Percentiles rank a stretch among this genome's conserved stretches.
These are phyloP conservation scores for Luscinia luscinia DNA, from an alignment of 2,797 vertebrate species.

Conservation along the genomic window DNA sequence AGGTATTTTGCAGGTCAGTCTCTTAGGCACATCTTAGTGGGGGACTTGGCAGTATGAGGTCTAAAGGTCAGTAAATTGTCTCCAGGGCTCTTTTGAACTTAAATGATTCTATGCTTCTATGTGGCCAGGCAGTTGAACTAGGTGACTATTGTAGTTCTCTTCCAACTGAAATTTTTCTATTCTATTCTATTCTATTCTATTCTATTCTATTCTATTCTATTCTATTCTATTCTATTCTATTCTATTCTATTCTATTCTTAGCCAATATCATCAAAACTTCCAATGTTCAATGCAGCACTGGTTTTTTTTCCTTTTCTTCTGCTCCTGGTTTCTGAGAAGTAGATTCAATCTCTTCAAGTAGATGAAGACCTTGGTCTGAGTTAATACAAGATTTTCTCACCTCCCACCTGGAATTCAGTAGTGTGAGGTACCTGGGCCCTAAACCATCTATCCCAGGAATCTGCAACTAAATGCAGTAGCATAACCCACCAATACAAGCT, in stretches of 20 bases:
- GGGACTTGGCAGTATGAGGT: not conserved
- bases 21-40: not conserved
- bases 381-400: not conserved
- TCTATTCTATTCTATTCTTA: not conserved
- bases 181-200: not conserved
- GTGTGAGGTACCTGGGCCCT: not conserved
- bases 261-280: not conserved
- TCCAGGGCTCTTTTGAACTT: not conserved
- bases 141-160: not conserved
- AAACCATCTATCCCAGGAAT: not conserved
- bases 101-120: not conserved
- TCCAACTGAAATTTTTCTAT: not conserved
- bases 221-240: not conserved
- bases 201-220: not conserved
- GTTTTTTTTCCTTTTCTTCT: not conserved
- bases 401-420: not conserved
- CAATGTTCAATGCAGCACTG: rapidly evolving
- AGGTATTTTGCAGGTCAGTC: not conserved
- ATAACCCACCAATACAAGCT: not conserved
- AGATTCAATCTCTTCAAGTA: not conserved
- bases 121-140: not conserved
- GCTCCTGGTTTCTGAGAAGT: not conserved
- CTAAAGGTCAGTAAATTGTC: rapidly evolving
- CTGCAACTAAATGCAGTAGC: not conserved
- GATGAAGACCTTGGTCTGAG: not conserved